These are phyloP conservation scores for Chrysoperla carnea DNA, from an alignment of 1,140 invertebrate genomes.

Conservation along the genomic window DNA sequence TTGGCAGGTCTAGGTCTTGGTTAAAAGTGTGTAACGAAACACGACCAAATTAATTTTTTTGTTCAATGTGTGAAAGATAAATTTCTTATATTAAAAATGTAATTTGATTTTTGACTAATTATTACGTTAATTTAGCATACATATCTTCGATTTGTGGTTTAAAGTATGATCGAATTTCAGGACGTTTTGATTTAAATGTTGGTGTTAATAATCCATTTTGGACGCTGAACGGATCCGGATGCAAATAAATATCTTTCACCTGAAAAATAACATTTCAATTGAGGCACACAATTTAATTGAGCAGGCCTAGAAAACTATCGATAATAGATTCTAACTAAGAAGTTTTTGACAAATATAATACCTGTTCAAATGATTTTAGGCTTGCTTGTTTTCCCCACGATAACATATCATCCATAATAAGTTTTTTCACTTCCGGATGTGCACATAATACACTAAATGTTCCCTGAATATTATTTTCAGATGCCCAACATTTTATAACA, in stretches of 20 bases:
- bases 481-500: constrained; percentile 75
- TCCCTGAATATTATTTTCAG: constrained; percentile 68
- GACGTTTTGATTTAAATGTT: constrained; percentile 88
- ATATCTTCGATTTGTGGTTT: constrained; percentile 82
- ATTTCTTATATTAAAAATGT: too few species aligned
- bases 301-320: too few species aligned
- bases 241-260: constrained; percentile 90
- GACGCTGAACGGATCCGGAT: constrained; percentile 85
- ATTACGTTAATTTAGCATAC: constrained; percentile 42
- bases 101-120: too few species aligned
- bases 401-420: constrained; percentile 80
- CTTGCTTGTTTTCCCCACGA: constrained; percentile 73
- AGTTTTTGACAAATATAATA: constrained; percentile 20
- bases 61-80: too few species aligned
- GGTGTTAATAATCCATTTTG: constrained; percentile 95
- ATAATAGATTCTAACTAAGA: not conserved
- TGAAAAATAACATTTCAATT: constrained; percentile 24
- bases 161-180: constrained; percentile 76
- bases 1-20: too few species aligned
- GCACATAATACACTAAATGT: constrained; percentile 77
- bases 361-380: constrained; percentile 94
- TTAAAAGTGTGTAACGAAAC: too few species aligned
- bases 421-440: constrained; percentile 71
- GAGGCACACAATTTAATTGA: not conserved
- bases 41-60: too few species aligned